These are phyloP conservation scores for Donacobius atricapilla DNA, from an alignment of 2,113 vertebrate species.

Conservation along the genomic window DNA sequence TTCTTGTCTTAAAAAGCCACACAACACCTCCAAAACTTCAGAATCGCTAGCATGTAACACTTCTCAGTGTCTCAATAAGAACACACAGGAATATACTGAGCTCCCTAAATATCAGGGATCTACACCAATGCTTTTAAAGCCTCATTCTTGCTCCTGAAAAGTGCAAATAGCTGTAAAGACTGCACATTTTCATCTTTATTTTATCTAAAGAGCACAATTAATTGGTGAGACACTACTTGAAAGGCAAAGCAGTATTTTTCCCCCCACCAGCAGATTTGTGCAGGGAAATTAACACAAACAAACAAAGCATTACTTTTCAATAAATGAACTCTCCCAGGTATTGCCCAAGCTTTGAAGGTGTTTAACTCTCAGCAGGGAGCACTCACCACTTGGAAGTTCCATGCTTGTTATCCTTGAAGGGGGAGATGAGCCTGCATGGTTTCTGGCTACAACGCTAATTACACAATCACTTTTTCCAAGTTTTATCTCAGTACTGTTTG, in stretches of 20 bases:
- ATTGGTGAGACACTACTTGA: not conserved
- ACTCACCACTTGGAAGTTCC: constrained; percentile 72
- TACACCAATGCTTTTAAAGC: not conserved
- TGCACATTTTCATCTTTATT: not conserved
- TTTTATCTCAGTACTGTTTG: constrained; percentile 66
- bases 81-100: not conserved
- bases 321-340: not conserved
- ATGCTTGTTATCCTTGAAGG: constrained; percentile 71
- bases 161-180: not conserved
- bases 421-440: constrained; percentile 68
- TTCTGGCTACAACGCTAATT: constrained; percentile 72
- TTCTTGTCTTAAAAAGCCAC: not conserved
- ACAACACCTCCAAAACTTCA: not conserved
- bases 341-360: not conserved
- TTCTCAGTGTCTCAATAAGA: not conserved
- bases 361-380: not conserved
- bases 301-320: not conserved
- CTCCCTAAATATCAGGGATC: not conserved
- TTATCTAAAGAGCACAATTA: not conserved
- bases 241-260: not conserved
- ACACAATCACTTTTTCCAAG: constrained; percentile 65
- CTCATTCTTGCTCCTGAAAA: not conserved
- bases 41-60: not conserved
- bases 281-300: not conserved
- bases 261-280: rapidly evolving